These are phyloP conservation scores for Numenius arquata DNA, from an alignment of 2,113 vertebrate species.

Conservation along the genomic window DNA sequence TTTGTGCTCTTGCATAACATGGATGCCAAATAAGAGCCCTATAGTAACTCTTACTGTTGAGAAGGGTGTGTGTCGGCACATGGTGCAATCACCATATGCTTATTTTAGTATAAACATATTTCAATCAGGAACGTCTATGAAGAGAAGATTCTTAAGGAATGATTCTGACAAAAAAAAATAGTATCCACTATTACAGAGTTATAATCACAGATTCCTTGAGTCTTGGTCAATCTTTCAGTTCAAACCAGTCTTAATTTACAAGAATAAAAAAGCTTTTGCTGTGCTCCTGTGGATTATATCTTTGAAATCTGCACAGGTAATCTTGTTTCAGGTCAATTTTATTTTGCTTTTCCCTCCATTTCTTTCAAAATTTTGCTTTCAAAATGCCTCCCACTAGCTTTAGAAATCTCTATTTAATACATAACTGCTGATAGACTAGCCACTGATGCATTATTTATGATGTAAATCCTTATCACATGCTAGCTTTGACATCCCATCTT, in stretches of 20 bases:
- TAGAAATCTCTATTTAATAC: not conserved
- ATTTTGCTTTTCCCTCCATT: not conserved
- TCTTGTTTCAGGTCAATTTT: not conserved
- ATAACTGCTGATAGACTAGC: not conserved
- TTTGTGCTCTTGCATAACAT: not conserved
- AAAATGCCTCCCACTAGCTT: not conserved
- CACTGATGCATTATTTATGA: constrained; percentile 4
- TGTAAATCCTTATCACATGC: not conserved
- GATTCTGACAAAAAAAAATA: not conserved
- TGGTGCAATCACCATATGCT: not conserved
- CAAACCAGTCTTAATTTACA: not conserved
- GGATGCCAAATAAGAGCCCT: not conserved
- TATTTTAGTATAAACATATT: not conserved
- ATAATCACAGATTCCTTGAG: not conserved
- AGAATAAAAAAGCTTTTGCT: not conserved
- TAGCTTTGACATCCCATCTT: not conserved
- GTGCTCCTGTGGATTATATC: not conserved
- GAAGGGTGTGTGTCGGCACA: not conserved
- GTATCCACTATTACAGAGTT: not conserved
- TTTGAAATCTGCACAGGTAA: not conserved
- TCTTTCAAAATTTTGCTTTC: not conserved
- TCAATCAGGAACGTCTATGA: not conserved
- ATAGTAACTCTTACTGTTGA: not conserved
- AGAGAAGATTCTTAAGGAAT: not conserved
- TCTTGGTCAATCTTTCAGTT: not conserved